These are phyloP conservation scores for Adelosebastes latens DNA, from an alignment of 2,797 vertebrate species.

Conservation along the genomic window DNA sequence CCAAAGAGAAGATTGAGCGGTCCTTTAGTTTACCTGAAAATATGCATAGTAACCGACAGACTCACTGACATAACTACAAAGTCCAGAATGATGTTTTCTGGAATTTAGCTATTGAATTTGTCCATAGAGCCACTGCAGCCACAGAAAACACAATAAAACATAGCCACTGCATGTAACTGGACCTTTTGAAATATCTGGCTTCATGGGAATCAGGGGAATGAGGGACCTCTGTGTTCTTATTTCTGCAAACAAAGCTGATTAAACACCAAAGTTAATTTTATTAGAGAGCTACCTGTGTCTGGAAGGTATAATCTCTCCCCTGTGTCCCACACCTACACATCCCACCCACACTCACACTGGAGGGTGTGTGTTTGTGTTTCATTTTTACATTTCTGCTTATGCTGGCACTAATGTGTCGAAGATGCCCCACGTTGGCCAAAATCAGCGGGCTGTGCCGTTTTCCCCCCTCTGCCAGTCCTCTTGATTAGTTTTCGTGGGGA, in stretches of 20 bases:
- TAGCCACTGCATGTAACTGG: not conserved
- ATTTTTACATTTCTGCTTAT: constrained; percentile 30
- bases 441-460: constrained; percentile 8
- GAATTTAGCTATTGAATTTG: not conserved
- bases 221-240: constrained; percentile 9
- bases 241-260: constrained; percentile 55
- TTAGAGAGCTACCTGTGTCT: constrained; percentile 63
- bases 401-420: constrained; percentile 6
- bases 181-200: not conserved
- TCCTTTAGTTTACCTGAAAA: not conserved
- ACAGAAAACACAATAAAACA: not conserved
- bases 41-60: not conserved
- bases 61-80: not conserved
- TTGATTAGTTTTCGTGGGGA: constrained; percentile 37
- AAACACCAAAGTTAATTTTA: constrained; percentile 57
- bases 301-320: constrained; percentile 43
- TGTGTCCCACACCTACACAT: constrained; percentile 29
- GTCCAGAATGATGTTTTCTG: not conserved
- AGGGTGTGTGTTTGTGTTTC: constrained; percentile 51
- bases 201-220: not conserved
- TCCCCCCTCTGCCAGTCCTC: constrained; percentile 1
- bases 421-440: constrained; percentile 42
- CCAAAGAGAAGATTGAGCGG: not conserved
- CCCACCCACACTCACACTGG: constrained; percentile 36
- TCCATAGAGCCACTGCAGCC: not conserved